These are phyloP conservation scores for Corythornis leucogaster DNA, from an alignment of 2,797 vertebrate species.

Conservation along the genomic window DNA sequence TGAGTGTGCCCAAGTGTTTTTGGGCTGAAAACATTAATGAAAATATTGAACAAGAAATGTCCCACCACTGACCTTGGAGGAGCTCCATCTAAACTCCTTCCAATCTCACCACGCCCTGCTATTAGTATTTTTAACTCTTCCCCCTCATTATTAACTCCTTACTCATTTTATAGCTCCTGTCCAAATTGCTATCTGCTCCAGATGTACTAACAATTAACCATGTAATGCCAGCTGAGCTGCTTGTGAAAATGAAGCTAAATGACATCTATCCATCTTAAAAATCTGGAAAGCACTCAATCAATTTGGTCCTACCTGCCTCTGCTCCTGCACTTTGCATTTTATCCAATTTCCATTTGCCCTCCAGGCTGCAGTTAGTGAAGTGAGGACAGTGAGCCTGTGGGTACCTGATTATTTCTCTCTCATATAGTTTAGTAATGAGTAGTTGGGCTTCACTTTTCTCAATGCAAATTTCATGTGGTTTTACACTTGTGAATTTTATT, in stretches of 20 bases:
- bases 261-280: background rate
- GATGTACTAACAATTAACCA: background rate
- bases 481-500: background rate
- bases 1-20: background rate
- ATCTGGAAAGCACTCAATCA: background rate
- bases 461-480: background rate
- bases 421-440: background rate
- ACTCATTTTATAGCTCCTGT: background rate
- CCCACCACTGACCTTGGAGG: background rate
- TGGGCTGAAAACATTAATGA: background rate
- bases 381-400: background rate
- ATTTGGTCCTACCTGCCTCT: background rate
- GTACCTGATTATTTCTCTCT: background rate
- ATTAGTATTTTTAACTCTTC: background rate
- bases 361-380: background rate
- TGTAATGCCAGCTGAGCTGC: background rate
- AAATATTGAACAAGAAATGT: background rate
- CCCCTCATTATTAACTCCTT: background rate
- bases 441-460: background rate
- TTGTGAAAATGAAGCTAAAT: background rate
- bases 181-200: background rate
- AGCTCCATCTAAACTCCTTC: background rate
- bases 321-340: background rate
- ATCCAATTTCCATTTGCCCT: background rate
- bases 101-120: background rate